These are phyloP conservation scores for Hippocampus guttulatus DNA, from an alignment of 2,113 vertebrate genomes.

Conservation along the genomic window DNA sequence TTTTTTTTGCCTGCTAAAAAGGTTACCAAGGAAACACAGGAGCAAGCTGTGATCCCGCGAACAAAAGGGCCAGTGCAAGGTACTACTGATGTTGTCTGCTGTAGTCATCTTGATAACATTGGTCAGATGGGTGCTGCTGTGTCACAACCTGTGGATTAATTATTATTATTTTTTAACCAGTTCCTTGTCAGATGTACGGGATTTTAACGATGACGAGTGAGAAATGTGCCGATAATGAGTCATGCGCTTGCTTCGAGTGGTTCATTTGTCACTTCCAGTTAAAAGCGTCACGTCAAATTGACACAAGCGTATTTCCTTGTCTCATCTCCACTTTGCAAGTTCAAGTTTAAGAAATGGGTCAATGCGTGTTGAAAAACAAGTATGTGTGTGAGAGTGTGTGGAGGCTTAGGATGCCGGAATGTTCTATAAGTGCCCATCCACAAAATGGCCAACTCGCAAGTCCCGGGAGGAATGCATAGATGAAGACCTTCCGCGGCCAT, in stretches of 20 bases:
- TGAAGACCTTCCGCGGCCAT: constrained; percentile 42
- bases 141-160: constrained; percentile 8
- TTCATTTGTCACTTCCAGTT: no score
- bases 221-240: no score
- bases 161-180: neutral
- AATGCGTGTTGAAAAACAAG: constrained; percentile 16
- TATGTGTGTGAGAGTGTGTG: neutral
- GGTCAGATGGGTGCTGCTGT: constrained; percentile 22
- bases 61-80: constrained; percentile 42
- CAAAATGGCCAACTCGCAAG: constrained; percentile 43
- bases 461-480: constrained; percentile 41
- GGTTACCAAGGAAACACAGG: constrained; percentile 60
- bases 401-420: neutral
- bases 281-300: no score
- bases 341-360: constrained; percentile 40
- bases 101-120: constrained; percentile 39
- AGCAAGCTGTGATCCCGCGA: constrained; percentile 34
- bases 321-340: constrained; percentile 21
- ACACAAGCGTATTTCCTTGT: constrained; percentile 10
- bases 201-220: no score
- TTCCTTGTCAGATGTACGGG: neutral
- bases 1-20: constrained; percentile 24
- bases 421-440: constrained; percentile 27
- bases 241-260: no score
- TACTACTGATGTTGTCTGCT: constrained; percentile 22